A percentile compares a stretch with the other conserved stretches of the same genome.
Evolutionary conservation across 1,140 invertebrate species (phyloP).

Genomic region (Tetragonula clypearis): DNA sequence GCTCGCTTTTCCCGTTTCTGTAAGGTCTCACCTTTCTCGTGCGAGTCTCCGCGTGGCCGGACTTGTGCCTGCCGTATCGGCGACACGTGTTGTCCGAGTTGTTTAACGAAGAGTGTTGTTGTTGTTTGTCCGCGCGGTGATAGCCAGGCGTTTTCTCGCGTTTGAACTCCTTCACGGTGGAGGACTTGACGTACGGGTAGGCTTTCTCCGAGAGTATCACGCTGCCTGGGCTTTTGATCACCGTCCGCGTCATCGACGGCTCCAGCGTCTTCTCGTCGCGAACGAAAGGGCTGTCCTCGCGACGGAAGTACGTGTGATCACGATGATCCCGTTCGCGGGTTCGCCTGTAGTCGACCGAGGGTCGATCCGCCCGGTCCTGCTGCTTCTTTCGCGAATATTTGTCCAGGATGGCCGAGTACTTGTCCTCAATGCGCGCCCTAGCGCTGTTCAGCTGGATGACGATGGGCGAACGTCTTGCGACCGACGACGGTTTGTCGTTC

Average conservation of each 20-base stretch:
- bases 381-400: constrained; percentile 84
- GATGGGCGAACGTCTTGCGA: constrained; percentile 38
- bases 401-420: constrained; percentile 88
- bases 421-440: constrained; percentile 87
- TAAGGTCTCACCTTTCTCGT: constrained; percentile 66
- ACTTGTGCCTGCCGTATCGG: constrained; percentile 75
- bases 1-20: constrained; percentile 76
- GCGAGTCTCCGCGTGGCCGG: constrained; percentile 72
- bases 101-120: constrained; percentile 25
- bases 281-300: constrained; percentile 72
- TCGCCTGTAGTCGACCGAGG: constrained; percentile 17
- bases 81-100: constrained; percentile 63
- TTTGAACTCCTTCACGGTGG: constrained; percentile 29
- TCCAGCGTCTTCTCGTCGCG: constrained; percentile 85
- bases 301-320: constrained; percentile 56
- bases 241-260: constrained; percentile 77
- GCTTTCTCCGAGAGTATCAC: constrained; percentile 86
- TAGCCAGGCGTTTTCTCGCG: constrained; percentile 72
- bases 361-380: constrained; percentile 66
- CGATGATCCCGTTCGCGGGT: constrained; percentile 47
- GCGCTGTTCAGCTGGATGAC: constrained; percentile 80
- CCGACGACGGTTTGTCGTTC: constrained; percentile 50
- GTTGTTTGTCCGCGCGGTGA: constrained; percentile 45
- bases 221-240: constrained; percentile 80
- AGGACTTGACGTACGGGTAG: constrained; percentile 84